Conservation (phyloP, 1,140 invertebrate species). For the Drosophila mayri region DNA sequence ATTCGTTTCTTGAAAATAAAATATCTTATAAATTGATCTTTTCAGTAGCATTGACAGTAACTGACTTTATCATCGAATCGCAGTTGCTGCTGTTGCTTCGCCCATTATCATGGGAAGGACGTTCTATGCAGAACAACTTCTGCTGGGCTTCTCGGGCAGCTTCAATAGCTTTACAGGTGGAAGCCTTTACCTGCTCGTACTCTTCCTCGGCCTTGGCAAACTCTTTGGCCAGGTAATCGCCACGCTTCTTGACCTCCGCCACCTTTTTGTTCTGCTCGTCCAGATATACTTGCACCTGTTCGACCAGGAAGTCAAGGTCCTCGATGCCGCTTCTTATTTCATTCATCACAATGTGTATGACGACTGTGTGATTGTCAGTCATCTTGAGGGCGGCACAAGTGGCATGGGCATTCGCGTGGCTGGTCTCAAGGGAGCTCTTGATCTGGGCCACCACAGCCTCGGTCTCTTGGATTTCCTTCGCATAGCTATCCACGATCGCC, state of each 20-base stretch:
- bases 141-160: constrained; percentile 87
- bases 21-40: too few relatives aligned
- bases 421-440: constrained; percentile 86
- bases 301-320: constrained; percentile 86
- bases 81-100: not conserved
- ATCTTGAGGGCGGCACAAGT: constrained; percentile 86
- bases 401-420: constrained; percentile 86
- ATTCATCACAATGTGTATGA: constrained; percentile 76
- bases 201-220: constrained; percentile 86
- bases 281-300: constrained; percentile 86
- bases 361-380: constrained; percentile 85
- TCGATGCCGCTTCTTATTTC: constrained; percentile 86
- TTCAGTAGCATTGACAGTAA: too few relatives aligned
- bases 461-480: constrained; percentile 87
- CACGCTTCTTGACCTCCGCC: constrained; percentile 86
- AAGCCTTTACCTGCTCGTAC: constrained; percentile 87
- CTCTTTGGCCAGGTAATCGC: constrained; percentile 86
- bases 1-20: not conserved
- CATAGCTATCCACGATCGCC: constrained; percentile 86
- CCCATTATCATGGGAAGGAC: not conserved
- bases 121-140: too few relatives aligned
- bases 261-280: constrained; percentile 87
- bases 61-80: too few relatives aligned
- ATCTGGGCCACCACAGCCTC: constrained; percentile 87
- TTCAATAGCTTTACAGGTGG: constrained; percentile 87